Base-by-base conservation (phyloP, 1,140 invertebrate genomes). In the Microplitis mediator region DNA sequence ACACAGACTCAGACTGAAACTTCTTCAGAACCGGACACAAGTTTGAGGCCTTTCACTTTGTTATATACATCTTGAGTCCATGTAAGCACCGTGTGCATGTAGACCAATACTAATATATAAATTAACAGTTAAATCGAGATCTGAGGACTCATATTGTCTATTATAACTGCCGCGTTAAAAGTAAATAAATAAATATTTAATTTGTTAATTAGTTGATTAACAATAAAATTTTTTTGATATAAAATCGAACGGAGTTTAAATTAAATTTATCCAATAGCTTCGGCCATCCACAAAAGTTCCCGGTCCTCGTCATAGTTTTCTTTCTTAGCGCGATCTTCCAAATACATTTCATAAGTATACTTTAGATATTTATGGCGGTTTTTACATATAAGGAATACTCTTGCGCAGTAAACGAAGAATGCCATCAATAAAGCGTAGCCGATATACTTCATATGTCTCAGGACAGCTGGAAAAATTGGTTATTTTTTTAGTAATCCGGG, bases 401-500 rank as follows among this genome's bases (percentile, higher is more conserved):
- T 89, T 54, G 81, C 86, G 73, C 88, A 89, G 68, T 90, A 91
- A 76, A 88, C 89, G 63, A 87, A 80, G 34, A 84, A 82, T 14
- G 86, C 85, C 31, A 90, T 73, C 14, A 89, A 80, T 4, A 90
- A 75, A 56, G 90, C 84, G 74, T 90, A 87, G 50, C 84, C 87
- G n/a, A 90, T 79, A 76, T 90, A 90, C 58, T 86, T 82, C 71
- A 89, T 83, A 74, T 90, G 88, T 9, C 88, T 82, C 3, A 89
- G 72, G 78, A 90, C 87, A 67, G 86, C 89, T 90, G 76, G 76
- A 14, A 74, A 75, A 75, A 68, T 51, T 13, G 9, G 11, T 23
- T 69, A 13, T 56, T 73, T 52, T 61, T 61, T 39, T 11, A 58
- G 34, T n/a, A n/a, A n/a, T n/a, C 1, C 9, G 52, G 50, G 52